These are phyloP conservation scores for Pectinophora gossypiella DNA, from an alignment of 1,140 invertebrate species.

Conservation along the genomic window DNA sequence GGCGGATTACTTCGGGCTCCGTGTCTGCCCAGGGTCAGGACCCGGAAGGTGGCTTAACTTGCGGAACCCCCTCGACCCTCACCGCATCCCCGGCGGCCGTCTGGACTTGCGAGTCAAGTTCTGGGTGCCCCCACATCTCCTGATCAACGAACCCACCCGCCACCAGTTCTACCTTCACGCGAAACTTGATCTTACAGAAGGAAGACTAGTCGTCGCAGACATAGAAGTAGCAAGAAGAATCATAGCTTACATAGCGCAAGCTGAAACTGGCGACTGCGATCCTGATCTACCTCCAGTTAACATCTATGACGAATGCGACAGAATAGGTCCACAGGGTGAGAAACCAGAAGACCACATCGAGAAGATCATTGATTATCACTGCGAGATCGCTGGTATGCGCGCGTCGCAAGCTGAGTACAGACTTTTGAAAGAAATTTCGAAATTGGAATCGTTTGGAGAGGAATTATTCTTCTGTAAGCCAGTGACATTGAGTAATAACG, in stretches of 20 bases:
- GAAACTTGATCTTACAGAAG: slow-evolving; percentile 83
- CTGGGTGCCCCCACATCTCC: slow-evolving; percentile 91
- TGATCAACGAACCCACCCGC: slow-evolving; percentile 88
- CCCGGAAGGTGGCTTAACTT: slow-evolving; percentile 90
- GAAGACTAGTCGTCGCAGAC: slow-evolving; percentile 80
- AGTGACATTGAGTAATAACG: slow-evolving; percentile 57
- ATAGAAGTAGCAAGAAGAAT: slow-evolving; percentile 83
- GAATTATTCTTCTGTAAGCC: slow-evolving; percentile 87
- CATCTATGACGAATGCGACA: slow-evolving; percentile 79
- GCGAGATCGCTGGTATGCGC: slow-evolving; percentile 65
- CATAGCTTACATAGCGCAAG: slow-evolving; percentile 85
- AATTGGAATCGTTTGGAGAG: slow-evolving; percentile 87
- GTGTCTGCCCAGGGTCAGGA: slow-evolving; percentile 80
- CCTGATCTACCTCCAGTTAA: slow-evolving; percentile 75
- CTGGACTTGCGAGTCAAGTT: slow-evolving; percentile 87
- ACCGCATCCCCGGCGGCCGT: slow-evolving; percentile 77
- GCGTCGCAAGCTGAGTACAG: slow-evolving; percentile 84
- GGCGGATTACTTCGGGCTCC: slow-evolving; percentile 90
- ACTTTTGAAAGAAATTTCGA: slow-evolving; percentile 86
- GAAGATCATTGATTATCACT: slow-evolving; percentile 79
- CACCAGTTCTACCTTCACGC: slow-evolving; percentile 91
- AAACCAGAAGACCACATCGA: slow-evolving; percentile 80
- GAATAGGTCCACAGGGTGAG: slow-evolving; percentile 76
- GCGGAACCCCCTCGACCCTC: slow-evolving; percentile 86
- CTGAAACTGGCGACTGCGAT: slow-evolving; percentile 83